Evolutionary conservation across 2,888 invertebrate genomes (phyloP).

Genomic region (Tachina grossa): DNA sequence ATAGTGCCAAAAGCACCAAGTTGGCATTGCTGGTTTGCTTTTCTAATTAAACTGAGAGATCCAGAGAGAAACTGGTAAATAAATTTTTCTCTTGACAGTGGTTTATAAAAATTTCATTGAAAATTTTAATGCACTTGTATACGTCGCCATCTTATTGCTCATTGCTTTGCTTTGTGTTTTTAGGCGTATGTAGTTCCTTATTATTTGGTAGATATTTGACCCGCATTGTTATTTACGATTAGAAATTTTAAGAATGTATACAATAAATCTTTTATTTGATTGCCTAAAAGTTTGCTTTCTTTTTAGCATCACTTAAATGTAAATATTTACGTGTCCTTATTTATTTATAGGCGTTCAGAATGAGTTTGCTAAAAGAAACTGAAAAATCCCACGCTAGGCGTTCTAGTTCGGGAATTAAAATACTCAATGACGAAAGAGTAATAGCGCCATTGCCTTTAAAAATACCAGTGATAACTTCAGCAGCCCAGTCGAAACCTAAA

Average conservation of each 20-base stretch:
- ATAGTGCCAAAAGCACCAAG: no score
- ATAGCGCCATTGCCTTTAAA: slow-evolving; percentile 26
- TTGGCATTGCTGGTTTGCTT: no score
- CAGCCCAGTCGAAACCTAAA: slow-evolving; percentile 69
- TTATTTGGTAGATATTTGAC: slow-evolving; percentile 43
- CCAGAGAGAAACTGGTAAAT: not conserved
- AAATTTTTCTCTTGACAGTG: slow-evolving; percentile 23
- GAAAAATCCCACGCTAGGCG: not conserved
- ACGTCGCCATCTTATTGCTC: slow-evolving; percentile 65
- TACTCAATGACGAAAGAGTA: slow-evolving; percentile 74
- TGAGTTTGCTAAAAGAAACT: slow-evolving; percentile 38
- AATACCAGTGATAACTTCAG: slow-evolving; percentile 59
- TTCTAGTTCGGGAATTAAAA: slow-evolving; percentile 72
- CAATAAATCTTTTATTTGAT: slow-evolving; percentile 25
- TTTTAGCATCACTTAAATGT: slow-evolving; percentile 30
- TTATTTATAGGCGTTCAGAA: slow-evolving; percentile 22
- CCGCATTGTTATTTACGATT: slow-evolving; percentile 60
- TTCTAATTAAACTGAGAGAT: not conserved
- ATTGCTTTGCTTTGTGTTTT: slow-evolving; percentile 63
- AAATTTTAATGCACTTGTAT: slow-evolving; percentile 51
- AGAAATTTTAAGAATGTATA: slow-evolving; percentile 60
- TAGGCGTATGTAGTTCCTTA: slow-evolving; percentile 70
- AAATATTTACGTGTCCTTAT: slow-evolving; percentile 66
- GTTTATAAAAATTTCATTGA: slow-evolving; percentile 35
- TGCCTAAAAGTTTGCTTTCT: slow-evolving; percentile 67